Percentiles rank a stretch among this genome's conserved stretches.
phyloP scores from a whole-genome alignment of 2,113 vertebrate genomes.

The Pampusana beccarii region DNA sequence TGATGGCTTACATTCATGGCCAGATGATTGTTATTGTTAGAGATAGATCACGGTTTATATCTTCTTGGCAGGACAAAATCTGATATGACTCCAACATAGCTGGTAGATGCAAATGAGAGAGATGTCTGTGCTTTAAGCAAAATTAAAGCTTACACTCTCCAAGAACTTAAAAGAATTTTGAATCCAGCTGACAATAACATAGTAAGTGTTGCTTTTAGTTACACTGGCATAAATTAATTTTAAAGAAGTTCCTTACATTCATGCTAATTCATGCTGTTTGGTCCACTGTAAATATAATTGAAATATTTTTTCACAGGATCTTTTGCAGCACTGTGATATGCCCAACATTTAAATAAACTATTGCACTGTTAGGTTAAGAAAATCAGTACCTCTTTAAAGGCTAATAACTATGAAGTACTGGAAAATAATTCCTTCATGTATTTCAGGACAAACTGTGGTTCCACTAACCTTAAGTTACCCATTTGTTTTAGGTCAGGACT shows the following conservation, averaged over 20 bases:
- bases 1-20: neutral
- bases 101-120: neutral
- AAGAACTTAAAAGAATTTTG: neutral
- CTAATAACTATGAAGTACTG: neutral
- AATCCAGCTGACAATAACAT: neutral
- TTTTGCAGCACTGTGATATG: neutral
- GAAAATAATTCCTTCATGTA: neutral
- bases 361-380: neutral
- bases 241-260: neutral
- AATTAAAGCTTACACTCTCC: neutral
- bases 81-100: neutral
- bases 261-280: neutral
- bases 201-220: neutral
- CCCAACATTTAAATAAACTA: neutral
- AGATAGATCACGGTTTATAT: neutral
- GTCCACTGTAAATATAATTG: neutral
- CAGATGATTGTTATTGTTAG: constrained; percentile 11
- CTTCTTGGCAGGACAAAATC: neutral
- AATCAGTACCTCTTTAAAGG: neutral
- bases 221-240: neutral
- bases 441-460: neutral
- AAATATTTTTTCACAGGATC: neutral
- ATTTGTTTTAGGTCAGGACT: neutral
- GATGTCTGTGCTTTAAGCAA: neutral
- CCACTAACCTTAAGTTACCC: neutral